A percentile compares a stretch with the other conserved stretches of the same genome.
Conservation (phyloP, 2,888 invertebrate genomes). For the Chalcosyrphus nemorum region DNA sequence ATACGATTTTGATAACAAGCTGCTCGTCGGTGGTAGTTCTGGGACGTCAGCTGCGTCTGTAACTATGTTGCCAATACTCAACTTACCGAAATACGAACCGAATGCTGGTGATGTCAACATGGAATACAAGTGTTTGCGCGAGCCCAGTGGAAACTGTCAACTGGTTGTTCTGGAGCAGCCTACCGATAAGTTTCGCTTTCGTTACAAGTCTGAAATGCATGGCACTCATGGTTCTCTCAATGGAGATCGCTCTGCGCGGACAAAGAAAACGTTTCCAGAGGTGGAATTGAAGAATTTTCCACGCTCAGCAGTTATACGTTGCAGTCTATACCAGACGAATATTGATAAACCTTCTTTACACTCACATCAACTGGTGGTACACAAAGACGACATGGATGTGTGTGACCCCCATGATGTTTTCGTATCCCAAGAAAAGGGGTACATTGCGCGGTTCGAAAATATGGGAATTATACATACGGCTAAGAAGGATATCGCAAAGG, state of each 20-base stretch:
- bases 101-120: neutral
- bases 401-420: constrained; percentile 87
- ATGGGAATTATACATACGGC: constrained; percentile 94
- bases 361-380: constrained; percentile 88
- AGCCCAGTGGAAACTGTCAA: constrained; percentile 40
- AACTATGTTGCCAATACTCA: neutral
- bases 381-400: constrained; percentile 84
- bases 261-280: constrained; percentile 88
- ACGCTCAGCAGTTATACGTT: constrained; percentile 86
- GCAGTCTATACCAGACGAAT: constrained; percentile 86
- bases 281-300: constrained; percentile 86
- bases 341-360: constrained; percentile 83
- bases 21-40: neutral
- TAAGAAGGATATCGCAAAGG: constrained; percentile 88
- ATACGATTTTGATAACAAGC: neutral
- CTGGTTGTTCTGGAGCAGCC: constrained; percentile 88
- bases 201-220: constrained; percentile 93
- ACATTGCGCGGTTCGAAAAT: constrained; percentile 88
- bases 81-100: neutral
- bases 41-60: neutral
- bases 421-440: constrained; percentile 84
- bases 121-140: neutral
- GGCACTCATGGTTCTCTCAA: constrained; percentile 92
- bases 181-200: constrained; percentile 90
- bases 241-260: constrained; percentile 85